Conservation (phyloP, 2,797 vertebrate genomes). For the Pseudotriccus pelzelni region DNA sequence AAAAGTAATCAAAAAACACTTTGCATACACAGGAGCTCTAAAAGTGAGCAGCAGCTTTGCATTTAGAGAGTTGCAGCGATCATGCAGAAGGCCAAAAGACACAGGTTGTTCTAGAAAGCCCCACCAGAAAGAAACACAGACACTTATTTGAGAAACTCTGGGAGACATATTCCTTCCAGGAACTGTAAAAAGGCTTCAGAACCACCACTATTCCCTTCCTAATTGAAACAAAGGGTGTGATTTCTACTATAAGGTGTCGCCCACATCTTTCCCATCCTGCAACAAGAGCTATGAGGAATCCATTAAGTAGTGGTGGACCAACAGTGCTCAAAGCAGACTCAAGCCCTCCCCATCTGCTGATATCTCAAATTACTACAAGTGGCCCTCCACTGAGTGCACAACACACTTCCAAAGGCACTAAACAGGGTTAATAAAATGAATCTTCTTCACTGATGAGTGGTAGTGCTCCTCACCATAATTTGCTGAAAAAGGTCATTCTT, state of each 20-base stretch:
- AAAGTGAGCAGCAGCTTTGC: background rate
- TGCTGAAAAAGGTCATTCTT: constrained; percentile 56
- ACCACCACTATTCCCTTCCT: background rate
- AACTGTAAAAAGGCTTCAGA: background rate
- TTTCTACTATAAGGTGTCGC: background rate
- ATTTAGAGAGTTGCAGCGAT: background rate
- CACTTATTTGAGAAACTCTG: background rate
- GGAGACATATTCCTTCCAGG: background rate
- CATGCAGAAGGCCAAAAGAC: background rate
- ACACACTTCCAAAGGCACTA: background rate
- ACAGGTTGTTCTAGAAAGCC: background rate
- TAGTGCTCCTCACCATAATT: constrained; percentile 17
- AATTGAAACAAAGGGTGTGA: background rate
- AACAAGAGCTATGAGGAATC: background rate
- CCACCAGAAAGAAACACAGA: background rate
- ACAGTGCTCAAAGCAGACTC: background rate
- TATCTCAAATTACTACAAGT: background rate
- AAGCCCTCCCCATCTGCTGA: background rate
- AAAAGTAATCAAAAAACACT: background rate
- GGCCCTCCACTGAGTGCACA: background rate
- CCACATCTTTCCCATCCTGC: background rate
- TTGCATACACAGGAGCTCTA: background rate
- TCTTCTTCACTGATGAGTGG: constrained; percentile 21
- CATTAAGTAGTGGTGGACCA: background rate
- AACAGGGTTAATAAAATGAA: constrained; percentile 49